Evolutionary conservation across 2,888 invertebrate genomes (phyloP).

Genomic region (Volucella bombylans): DNA sequence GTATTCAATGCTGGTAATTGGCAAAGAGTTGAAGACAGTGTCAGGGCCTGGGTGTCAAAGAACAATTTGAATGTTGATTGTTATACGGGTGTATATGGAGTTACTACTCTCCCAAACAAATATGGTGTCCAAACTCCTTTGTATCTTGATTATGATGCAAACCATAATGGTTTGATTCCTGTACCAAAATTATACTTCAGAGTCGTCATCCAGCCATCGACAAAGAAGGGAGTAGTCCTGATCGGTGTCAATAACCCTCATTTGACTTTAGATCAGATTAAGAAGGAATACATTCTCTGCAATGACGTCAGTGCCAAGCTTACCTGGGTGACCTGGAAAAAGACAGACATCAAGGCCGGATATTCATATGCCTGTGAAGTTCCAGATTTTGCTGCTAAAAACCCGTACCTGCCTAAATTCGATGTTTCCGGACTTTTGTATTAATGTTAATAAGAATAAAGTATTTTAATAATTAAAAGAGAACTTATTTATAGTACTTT

Average conservation of each 20-base stretch:
- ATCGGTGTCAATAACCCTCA: conserved; percentile 82
- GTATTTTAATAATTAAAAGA: too few relatives aligned
- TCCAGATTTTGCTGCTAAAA: conserved; percentile 77
- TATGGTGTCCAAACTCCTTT: conserved; percentile 80
- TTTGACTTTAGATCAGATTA: conserved; percentile 77
- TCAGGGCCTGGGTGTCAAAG: conserved; percentile 82
- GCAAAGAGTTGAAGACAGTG: conserved; percentile 83
- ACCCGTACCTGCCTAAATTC: conserved; percentile 76
- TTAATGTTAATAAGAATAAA: conserved; percentile 2
- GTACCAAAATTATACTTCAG: conserved; percentile 85
- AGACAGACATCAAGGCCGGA: conserved; percentile 77
- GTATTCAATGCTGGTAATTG: conserved; percentile 85
- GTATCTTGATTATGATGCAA: conserved; percentile 79
- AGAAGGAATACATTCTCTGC: conserved; percentile 78
- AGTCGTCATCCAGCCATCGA: conserved; percentile 83
- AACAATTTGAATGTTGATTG: conserved; percentile 81
- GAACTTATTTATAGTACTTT: too few relatives aligned
- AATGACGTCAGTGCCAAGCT: conserved; percentile 83
- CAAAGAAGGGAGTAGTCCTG: conserved; percentile 83
- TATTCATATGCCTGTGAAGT: conserved; percentile 81
- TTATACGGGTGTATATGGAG: conserved; percentile 85
- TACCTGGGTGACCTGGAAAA: conserved; percentile 82
- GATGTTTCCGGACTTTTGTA: conserved; percentile 64
- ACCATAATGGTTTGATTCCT: conserved; percentile 82
- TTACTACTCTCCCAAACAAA: conserved; percentile 83